Base-by-base conservation (phyloP, 2,113 vertebrate genomes). In the Jaculus jaculus region DNA sequence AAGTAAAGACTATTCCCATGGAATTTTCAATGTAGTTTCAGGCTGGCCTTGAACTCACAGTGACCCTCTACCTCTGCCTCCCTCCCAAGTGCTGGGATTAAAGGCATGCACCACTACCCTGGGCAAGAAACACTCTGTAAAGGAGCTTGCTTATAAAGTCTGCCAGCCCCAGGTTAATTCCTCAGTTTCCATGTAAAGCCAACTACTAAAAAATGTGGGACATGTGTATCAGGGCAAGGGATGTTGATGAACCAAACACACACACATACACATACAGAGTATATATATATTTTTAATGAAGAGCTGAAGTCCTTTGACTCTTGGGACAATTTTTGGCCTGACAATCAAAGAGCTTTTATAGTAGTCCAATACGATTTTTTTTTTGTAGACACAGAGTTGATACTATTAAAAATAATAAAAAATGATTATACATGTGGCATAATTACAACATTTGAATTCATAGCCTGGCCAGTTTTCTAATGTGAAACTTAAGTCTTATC, bases 361-460 rank as follows among this genome's bases (percentile, higher is more conserved):
- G 21, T 17, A 75, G 39, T 16, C 68, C 32, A 24, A 80, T 21
- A 5, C 34, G 54, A 24, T 79, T 68, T 39, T 37, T 60, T 83
- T 74, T 26, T 68, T 37, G 13, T 39, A 82, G 39, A 8, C 10
- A 66, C 28, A 73, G 78, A 16, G 18, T 24, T 60, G 18, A 17
- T 87, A 87, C 24, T 78, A 17, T 77, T 93, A 74, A 87, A 89
- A 78, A 69, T 90, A 18, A 42, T n/a, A 78, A 84, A 42, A 47
- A 26, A 72, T 54, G 79, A 90, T 30, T 42, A 86, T 72, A 26
- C 65, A 42, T 90, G 58, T 90, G 58, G 54, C 13, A 77, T 24
- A 86, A 58, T 72, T 37, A 65, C 1, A 28, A 4, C 11, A 17
- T 13, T 58, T 84, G 82, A 75, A 34, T 81, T 77, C 28, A 42